Evolutionary conservation across 2,888 invertebrate species (phyloP).

Genomic region (Lydus trimaculatus): DNA sequence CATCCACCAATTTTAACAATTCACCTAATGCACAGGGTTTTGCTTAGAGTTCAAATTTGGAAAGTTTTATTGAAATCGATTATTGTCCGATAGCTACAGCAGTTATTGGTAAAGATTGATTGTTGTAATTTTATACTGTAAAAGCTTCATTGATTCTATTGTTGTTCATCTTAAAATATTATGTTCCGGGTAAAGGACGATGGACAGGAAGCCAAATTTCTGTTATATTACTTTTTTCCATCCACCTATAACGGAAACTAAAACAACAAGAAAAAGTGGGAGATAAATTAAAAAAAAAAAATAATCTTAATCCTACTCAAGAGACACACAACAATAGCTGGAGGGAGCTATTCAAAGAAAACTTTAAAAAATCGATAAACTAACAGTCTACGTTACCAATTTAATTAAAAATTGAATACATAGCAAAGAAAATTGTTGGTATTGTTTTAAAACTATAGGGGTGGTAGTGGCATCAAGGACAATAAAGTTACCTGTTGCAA

Average conservation of each 20-base stretch:
- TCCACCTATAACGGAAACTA: neutral
- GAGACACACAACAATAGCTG: too few relatives aligned
- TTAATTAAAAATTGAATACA: neutral
- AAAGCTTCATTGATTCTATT: neutral
- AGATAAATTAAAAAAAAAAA: too few relatives aligned
- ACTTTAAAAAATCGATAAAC: neutral
- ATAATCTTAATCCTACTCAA: too few relatives aligned
- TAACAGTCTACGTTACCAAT: neutral
- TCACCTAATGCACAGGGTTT: too few relatives aligned
- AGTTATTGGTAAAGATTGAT: neutral
- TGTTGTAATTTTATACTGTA: constrained; percentile 1
- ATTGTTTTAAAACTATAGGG: neutral
- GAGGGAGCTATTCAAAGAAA: neutral
- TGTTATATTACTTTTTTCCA: neutral
- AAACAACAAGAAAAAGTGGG: neutral
- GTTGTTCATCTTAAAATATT: neutral
- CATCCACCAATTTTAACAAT: neutral
- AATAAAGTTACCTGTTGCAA: neutral
- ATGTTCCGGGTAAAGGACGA: neutral
- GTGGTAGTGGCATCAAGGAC: neutral
- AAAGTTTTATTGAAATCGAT: neutral
- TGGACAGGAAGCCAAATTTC: neutral
- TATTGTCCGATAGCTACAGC: neutral
- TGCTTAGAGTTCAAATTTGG: neutral
- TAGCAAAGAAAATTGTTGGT: too few relatives aligned